Evolutionary conservation across 1,140 invertebrate species (phyloP), one percentile per base, ranked within the genome.

Genomic region (Drosophila littoralis): DNA sequence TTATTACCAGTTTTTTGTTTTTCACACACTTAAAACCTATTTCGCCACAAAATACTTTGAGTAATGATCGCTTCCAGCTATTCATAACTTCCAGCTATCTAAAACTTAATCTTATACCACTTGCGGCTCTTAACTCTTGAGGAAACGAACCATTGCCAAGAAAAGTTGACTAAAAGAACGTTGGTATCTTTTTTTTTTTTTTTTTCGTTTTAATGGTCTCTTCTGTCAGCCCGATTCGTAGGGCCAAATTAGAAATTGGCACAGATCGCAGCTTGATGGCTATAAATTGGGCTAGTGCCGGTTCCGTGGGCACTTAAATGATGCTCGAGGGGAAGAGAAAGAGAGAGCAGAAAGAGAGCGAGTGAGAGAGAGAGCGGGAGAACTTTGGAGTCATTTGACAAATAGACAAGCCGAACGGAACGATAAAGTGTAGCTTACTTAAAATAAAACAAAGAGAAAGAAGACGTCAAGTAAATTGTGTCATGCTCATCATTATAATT

Each of bases 241-340:
- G 28, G 40, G 46, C 55, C 50, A 79, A 22, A 33, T 38, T 54
- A 33, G 63, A 80, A 83, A 83, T 83, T 80, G 71, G 81, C 79
- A 70, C 81, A 77, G 80, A 83, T 84, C 81, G 64, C 81, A 72
- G 77, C 73, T 80, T 84, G 81, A 79, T 80, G 81, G 51, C 81
- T 69, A 58, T 84, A 69, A 83, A 83, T 77, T 80, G 40, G 81
- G 77, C 77, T 75, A 80, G 61, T 63, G 64, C 64, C 51, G 63
- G 60, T 66, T 60, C 35, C 51, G 9, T n/a, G 64, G 52, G 46
- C 63, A 45, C 32, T 9, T 36, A 67, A 67, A 67, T 58, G 43
- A 28, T 28, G 22, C 64, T 58, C 9, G 43, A 45, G 45, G 35
- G 17, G 36, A 33, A n/a, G 22, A 42, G 61, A n/a, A n/a, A 48